Evolutionary conservation across 2,888 invertebrate species (phyloP).

Genomic region (Sesia apiformis): DNA sequence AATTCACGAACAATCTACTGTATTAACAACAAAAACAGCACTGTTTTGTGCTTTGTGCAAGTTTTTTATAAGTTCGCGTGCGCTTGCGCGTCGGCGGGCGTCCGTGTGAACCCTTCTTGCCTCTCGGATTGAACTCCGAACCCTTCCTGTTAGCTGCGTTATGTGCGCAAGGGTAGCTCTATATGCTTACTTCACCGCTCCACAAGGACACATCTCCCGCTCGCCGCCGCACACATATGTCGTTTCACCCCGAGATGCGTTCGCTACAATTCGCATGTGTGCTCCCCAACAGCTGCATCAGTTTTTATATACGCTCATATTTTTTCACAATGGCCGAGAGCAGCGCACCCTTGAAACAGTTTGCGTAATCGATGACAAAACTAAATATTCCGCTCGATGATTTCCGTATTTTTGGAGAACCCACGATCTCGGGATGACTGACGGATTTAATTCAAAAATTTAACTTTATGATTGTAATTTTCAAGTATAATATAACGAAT

Average conservation of each 20-base stretch:
- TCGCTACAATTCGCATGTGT: conserved; percentile 72
- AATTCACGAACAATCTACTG: conserved; percentile 72
- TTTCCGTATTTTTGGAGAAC: conserved; percentile 71
- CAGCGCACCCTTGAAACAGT: conserved; percentile 74
- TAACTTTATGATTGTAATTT: too few species aligned
- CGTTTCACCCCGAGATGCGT: conserved; percentile 24
- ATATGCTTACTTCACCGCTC: conserved; percentile 19
- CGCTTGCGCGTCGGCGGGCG: conserved; percentile 71
- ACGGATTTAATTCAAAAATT: too few species aligned
- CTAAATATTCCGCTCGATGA: conserved; percentile 74
- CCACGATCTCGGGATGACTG: background rate
- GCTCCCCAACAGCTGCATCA: conserved; percentile 66
- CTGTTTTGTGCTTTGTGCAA: conserved; percentile 60
- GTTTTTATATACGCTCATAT: conserved; percentile 72
- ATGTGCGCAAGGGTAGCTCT: conserved; percentile 43
- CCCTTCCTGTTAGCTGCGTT: conserved; percentile 45
- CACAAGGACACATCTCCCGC: conserved; percentile 29
- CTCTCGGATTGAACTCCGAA: conserved; percentile 55
- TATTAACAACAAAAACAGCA: conserved; percentile 72
- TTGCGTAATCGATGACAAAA: conserved; percentile 76
- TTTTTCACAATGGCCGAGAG: conserved; percentile 66
- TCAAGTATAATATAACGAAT: too few species aligned
- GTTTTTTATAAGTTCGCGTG: conserved; percentile 70
- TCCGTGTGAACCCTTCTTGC: conserved; percentile 64
- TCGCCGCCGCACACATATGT: conserved; percentile 26